A percentile compares a stretch with the other conserved stretches of the same genome.
Evolutionary conservation across 2,113 vertebrate species (phyloP).

Genomic region (Tetrax tetrax): DNA sequence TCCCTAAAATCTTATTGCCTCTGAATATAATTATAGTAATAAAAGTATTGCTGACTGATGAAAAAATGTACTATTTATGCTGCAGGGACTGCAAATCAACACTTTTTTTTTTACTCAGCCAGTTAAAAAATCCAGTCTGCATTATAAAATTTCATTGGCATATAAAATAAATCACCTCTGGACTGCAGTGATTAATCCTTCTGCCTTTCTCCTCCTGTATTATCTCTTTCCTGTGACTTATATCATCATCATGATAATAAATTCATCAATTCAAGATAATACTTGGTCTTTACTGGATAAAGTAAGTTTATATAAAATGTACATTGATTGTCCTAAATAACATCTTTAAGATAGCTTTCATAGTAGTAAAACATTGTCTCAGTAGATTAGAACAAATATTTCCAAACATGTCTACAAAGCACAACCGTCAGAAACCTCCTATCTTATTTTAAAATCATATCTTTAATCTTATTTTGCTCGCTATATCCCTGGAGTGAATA

Average conservation of each 20-base stretch:
- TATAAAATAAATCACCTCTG: neutral
- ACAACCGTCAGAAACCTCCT: neutral
- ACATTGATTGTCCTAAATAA: neutral
- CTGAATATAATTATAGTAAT: conserved; percentile 64
- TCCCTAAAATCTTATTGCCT: conserved; percentile 40
- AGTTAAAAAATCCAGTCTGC: conserved; percentile 17
- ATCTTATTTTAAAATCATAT: conserved; percentile 51
- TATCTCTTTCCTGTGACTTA: neutral
- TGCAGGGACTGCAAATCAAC: conserved; percentile 56
- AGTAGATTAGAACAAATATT: conserved; percentile 5
- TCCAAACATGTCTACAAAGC: conserved; percentile 29
- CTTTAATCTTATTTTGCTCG: conserved; percentile 55
- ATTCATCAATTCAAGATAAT: conserved; percentile 18
- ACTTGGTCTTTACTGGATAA: conserved; percentile 3
- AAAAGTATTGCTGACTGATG: conserved; percentile 63
- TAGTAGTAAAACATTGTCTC: neutral
- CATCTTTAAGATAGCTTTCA: conserved; percentile 22
- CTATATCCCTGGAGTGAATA: conserved; percentile 26
- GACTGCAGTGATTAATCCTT: neutral
- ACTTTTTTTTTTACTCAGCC: conserved; percentile 1
- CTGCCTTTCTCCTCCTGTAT: neutral
- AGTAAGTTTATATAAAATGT: conserved; percentile 14
- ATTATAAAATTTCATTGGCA: neutral
- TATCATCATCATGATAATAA: neutral
- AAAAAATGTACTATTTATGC: conserved; percentile 58